Conservation (phyloP, 2,797 vertebrate species). For the Aulostomus chinensis region DNA sequence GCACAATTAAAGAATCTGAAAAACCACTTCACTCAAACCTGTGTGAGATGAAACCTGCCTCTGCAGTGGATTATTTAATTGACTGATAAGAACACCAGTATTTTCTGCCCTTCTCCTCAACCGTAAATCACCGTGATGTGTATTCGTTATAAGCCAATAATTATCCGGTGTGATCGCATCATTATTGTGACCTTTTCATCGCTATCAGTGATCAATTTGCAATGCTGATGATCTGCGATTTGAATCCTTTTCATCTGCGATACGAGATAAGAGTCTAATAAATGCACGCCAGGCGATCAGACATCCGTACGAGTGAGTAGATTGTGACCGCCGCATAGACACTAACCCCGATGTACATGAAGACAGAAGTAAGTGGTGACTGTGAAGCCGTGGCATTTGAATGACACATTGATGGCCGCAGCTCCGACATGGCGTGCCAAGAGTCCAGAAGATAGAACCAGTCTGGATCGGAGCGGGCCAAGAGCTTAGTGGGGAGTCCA, state of each 20-base stretch:
- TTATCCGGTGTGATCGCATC: background rate
- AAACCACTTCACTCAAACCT: no score
- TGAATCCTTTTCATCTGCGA: background rate
- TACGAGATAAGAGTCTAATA: background rate
- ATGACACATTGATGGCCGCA: conserved; percentile 81
- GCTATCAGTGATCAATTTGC: background rate
- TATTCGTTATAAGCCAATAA: conserved; percentile 1
- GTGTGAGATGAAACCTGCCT: background rate
- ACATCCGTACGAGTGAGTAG: conserved; percentile 9
- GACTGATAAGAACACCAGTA: background rate
- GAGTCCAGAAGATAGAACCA: conserved; percentile 86
- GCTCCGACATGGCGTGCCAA: conserved; percentile 71
- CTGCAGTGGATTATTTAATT: background rate
- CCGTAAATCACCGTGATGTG: background rate
- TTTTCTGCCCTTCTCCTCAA: background rate
- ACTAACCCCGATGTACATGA: conserved; percentile 65
- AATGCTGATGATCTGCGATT: background rate
- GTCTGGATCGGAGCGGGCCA: conserved; percentile 82
- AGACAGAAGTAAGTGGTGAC: conserved; percentile 62
- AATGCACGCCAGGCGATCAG: background rate
- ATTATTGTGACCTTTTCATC: conserved; percentile 20
- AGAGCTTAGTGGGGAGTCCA: conserved; percentile 86
- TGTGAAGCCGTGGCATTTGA: conserved; percentile 78
- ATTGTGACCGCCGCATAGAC: conserved; percentile 33
- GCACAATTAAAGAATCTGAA: no score